phyloP scores from a whole-genome alignment of 1,140 invertebrate genomes.

The Pogonomyrmex californicus region DNA sequence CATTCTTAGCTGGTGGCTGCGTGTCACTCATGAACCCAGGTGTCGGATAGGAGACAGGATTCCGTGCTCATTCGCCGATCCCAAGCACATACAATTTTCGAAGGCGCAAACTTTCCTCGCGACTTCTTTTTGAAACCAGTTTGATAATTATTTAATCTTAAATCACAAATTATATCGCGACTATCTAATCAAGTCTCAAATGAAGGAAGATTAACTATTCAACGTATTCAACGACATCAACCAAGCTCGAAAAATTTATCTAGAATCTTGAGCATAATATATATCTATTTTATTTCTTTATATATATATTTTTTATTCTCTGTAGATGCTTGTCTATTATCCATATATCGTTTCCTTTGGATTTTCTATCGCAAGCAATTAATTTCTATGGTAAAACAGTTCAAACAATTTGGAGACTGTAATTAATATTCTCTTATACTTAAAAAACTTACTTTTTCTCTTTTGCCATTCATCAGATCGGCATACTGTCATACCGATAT shows the following conservation, averaged over 20 bases:
- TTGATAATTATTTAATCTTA: neutral
- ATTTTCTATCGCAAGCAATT: neutral
- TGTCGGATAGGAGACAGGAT: conserved; percentile 19
- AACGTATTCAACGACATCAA: neutral
- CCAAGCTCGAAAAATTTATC: neutral
- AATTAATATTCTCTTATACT: neutral
- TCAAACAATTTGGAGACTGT: conserved; percentile 8
- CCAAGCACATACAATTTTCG: neutral
- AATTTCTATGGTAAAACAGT: neutral
- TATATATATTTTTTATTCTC: neutral
- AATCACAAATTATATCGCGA: neutral
- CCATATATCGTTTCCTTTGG: neutral
- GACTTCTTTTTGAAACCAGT: neutral
- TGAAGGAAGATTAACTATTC: neutral
- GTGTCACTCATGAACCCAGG: conserved; percentile 22
- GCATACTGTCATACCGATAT: neutral
- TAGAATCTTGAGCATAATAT: neutral
- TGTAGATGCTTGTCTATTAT: neutral
- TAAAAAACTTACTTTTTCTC: neutral
- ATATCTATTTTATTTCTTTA: neutral
- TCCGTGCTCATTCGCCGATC: conserved; percentile 28
- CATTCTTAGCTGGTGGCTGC: conserved; percentile 74
- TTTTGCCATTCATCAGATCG: conserved; percentile 20
- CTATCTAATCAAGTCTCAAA: neutral
- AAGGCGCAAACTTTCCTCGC: neutral